These are phyloP conservation scores for Caenorhabditis elegans DNA, from an alignment of 1,140 invertebrate genomes.

Conservation along the genomic window WBcel235 BX284605.5:11261501-11262000, in stretches of 20 bases:
- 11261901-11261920: not conserved
- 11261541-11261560: constrained; percentile 18
- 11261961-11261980: not conserved
- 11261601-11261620: too few species aligned
- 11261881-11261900: not conserved
- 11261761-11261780: not conserved
- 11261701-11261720: not conserved
- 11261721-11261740: not conserved
- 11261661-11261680: not conserved
- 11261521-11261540: not conserved
- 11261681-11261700: not conserved
- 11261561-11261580: constrained; percentile 2
- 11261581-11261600: not conserved
- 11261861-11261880: not conserved
- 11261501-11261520: not conserved
- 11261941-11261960: not conserved
- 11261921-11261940: not conserved
- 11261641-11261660: not conserved
- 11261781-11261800: not conserved
- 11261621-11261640: too few species aligned
- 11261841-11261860: not conserved
- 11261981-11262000: not conserved
- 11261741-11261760: not conserved
- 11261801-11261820: not conserved
- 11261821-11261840: not conserved